Conservation (phyloP, 2,888 invertebrate genomes). For the Ischnus inquisitorius region DNA sequence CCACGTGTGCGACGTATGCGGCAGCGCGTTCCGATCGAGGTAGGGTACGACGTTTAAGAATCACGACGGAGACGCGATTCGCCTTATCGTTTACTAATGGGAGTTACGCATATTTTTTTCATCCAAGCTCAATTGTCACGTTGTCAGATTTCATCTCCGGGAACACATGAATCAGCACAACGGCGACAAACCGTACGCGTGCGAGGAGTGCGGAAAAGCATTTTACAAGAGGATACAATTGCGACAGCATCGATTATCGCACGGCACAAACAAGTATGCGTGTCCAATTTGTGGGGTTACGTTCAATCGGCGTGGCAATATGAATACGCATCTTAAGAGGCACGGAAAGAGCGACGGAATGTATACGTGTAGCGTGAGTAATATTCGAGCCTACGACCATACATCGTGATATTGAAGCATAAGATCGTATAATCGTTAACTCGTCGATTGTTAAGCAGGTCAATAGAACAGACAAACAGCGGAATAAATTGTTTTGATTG, state of each 20-base stretch:
- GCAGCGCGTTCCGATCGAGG: slow-evolving; percentile 85
- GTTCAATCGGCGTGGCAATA: slow-evolving; percentile 82
- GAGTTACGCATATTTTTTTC: neutral
- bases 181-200: slow-evolving; percentile 81
- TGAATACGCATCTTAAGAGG: slow-evolving; percentile 81
- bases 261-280: slow-evolving; percentile 77
- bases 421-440: no score
- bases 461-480: no score
- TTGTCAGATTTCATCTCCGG: slow-evolving; percentile 84
- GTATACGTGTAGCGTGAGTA: slow-evolving; percentile 80
- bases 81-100: neutral
- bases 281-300: slow-evolving; percentile 80
- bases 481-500: no score
- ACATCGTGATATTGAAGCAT: neutral
- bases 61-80: neutral
- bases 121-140: neutral
- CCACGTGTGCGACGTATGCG: slow-evolving; percentile 85
- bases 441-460: no score
- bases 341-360: slow-evolving; percentile 76
- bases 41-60: slow-evolving; percentile 60
- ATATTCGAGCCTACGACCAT: neutral
- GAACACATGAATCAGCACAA: slow-evolving; percentile 86
- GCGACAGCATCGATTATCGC: slow-evolving; percentile 81
- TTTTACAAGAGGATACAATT: slow-evolving; percentile 83
- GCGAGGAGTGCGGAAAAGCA: slow-evolving; percentile 84